A percentile compares a stretch with the other conserved stretches of the same genome.
Conservation (phyloP, 2,888 invertebrate genomes). For the Vannuccia rotundouncinata region DNA sequence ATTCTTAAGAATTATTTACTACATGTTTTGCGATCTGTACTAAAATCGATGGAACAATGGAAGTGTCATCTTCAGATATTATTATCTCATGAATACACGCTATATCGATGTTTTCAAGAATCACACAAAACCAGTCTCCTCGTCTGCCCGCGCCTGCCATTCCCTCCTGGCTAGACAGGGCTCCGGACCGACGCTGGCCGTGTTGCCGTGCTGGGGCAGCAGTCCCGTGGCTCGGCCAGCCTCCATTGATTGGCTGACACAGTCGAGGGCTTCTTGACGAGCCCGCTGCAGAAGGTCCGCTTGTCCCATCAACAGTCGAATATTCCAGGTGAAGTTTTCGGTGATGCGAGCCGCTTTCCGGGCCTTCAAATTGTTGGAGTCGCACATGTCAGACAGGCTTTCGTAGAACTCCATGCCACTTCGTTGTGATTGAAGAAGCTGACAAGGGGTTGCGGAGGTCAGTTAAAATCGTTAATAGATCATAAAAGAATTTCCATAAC, state of each 20-base stretch:
- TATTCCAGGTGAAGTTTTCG: slow-evolving; percentile 62
- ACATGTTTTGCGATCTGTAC: no score
- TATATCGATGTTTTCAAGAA: no score
- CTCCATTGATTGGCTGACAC: slow-evolving; percentile 58
- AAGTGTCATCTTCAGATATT: no score
- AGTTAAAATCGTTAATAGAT: neutral
- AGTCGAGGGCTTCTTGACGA: slow-evolving; percentile 59
- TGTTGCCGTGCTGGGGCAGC: neutral
- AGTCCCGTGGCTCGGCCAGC: slow-evolving; percentile 34
- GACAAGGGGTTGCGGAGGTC: slow-evolving; percentile 20
- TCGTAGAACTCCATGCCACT: slow-evolving; percentile 56
- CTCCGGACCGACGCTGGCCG: neutral
- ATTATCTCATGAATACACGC: no score
- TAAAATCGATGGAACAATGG: no score
- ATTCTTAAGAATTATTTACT: no score
- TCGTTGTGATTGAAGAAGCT: slow-evolving; percentile 49
- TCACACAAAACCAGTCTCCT: neutral
- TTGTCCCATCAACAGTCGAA: slow-evolving; percentile 60
- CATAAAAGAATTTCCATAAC: neutral
- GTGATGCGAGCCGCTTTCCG: slow-evolving; percentile 49
- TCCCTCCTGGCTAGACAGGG: neutral
- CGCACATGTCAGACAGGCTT: slow-evolving; percentile 57
- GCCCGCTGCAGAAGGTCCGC: slow-evolving; percentile 59
- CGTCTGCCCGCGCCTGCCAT: neutral
- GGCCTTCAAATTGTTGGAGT: slow-evolving; percentile 56